phyloP scores from a whole-genome alignment of 23 tunicate species.

The Ascidia mentula region DNA sequence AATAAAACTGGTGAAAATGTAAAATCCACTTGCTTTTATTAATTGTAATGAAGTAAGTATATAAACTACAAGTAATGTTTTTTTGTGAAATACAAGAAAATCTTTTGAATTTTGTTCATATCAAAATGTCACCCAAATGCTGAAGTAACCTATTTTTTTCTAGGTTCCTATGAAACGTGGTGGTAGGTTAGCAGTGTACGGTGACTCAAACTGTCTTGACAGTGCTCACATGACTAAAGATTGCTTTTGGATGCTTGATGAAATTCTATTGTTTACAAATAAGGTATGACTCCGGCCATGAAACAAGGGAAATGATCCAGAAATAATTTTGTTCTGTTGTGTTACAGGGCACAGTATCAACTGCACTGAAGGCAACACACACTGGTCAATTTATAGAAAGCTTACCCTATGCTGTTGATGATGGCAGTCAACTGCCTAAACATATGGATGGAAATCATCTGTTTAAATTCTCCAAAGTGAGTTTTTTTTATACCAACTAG shows the following conservation, averaged over 20 bases:
- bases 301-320: background rate
- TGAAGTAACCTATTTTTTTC: background rate
- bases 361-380: background rate
- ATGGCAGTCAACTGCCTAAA: conserved; percentile 45
- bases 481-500: no score
- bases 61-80: no score
- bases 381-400: background rate
- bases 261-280: conserved; percentile 62
- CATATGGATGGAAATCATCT: conserved; percentile 73
- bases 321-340: no score
- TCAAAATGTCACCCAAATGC: no score
- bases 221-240: conserved; percentile 85
- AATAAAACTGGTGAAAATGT: background rate
- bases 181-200: conserved; percentile 90
- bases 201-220: conserved; percentile 98
- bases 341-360: conserved; percentile 3
- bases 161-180: conserved; percentile 39
- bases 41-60: no score
- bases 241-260: conserved; percentile 94
- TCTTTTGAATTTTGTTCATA: no score
- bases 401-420: conserved; percentile 20
- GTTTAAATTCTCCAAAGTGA: conserved; percentile 85
- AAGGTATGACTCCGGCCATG: background rate
- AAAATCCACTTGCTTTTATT: background rate
- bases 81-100: no score